Base-by-base conservation (phyloP, 2,797 vertebrate species). In the Brotogeris chrysoptera region DNA sequence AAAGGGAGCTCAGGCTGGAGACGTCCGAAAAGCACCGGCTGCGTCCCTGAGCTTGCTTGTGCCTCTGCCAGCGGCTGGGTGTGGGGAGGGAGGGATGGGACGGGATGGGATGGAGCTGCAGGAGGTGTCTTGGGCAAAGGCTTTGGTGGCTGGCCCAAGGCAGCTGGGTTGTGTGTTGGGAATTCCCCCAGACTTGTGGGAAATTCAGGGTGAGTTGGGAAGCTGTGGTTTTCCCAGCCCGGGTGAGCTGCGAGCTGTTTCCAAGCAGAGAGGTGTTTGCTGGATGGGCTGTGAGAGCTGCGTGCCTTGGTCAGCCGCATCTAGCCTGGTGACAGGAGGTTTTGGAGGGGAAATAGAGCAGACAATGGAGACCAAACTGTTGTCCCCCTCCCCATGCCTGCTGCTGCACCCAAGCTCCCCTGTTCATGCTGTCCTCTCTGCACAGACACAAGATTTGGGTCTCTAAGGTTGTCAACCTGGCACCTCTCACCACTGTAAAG, bases 1-100 rank as follows among this genome's bases (percentile, higher is more conserved):
- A 95, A 94, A 94, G 52, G 80, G 82, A 96, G 55, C 44, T 52
- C 13, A 6, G 61, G 60, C 46, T 95, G 93, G 96, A 92, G 96
- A 95, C 0, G 2, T 73, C 73, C 70, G 50, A 63, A 95, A 88
- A 84, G 25, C 73, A 84, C n/a, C 1, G 0, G 14, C 57, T 83
- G 44, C 68, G 61, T 87, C 76, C 82, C 68, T 82, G 57, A 43
- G 52, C 71, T 85, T 85, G 55, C 44, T 70, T 0, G 0, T 15
- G 47, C 23, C 9, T 69, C 74, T 79, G 27, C 46, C 34, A 18
- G 38, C 0, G 0, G 24, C 61, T 36, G 41, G 16, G 19, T 36
- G n/a, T 2, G 4, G 41, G n/a, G 23, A 86, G 60, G 36, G 44
- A 57, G 39, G 9, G 61, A 52, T n/a, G 47, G 64, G 16, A 43